phyloP scores from a whole-genome alignment of 1,140 invertebrate genomes.

The Zaprionus kolodkinae region DNA sequence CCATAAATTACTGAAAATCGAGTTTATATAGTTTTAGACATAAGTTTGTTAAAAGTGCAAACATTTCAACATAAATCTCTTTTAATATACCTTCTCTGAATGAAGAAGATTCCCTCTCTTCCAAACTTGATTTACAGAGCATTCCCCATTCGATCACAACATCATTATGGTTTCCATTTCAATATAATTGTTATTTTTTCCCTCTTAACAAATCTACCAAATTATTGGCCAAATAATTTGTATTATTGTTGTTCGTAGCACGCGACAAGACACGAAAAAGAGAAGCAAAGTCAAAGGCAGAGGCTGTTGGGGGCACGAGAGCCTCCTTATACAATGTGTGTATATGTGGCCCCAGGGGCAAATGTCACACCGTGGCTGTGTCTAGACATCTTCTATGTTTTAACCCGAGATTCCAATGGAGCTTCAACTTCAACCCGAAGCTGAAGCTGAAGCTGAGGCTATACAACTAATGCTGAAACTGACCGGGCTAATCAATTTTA shows the following conservation, averaged over 20 bases:
- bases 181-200: constrained; percentile 31
- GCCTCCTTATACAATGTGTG: not conserved
- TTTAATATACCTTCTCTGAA: too few relatives aligned
- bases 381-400: constrained; percentile 65
- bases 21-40: too few relatives aligned
- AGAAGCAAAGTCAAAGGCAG: constrained; percentile 4
- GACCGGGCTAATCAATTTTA: constrained; percentile 80
- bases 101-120: too few relatives aligned
- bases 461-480: not conserved
- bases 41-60: too few relatives aligned
- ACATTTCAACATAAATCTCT: too few relatives aligned
- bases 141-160: not conserved
- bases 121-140: not conserved
- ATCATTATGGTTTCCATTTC: not conserved
- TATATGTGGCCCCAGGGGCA: constrained; percentile 41
- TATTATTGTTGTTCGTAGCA: constrained; percentile 63
- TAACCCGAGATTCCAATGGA: constrained; percentile 14
- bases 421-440: constrained; percentile 17
- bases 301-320: constrained; percentile 7
- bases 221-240: constrained; percentile 62
- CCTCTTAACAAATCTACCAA: constrained; percentile 61
- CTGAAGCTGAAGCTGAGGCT: constrained; percentile 11
- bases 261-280: constrained; percentile 58
- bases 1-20: too few relatives aligned
- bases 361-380: constrained; percentile 67